Evolutionary conservation across 2,113 vertebrate genomes (phyloP).

Genomic region (Pituophis catenifer): DNA sequence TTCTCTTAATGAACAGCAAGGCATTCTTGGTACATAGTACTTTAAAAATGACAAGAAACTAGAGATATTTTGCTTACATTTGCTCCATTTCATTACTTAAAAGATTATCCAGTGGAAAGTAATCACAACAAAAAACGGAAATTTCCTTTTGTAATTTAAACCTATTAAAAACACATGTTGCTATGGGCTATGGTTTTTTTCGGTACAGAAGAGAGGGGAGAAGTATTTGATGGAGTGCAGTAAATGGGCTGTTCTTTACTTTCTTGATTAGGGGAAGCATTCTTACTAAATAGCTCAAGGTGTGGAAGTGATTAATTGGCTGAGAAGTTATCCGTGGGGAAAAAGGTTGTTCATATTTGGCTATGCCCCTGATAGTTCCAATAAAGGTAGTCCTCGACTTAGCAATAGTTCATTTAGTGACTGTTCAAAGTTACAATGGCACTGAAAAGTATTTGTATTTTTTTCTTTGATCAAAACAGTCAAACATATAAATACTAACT

Average conservation of each 20-base stretch:
- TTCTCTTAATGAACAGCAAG: conserved; percentile 30
- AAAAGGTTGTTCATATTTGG: background rate
- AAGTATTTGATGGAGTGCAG: background rate
- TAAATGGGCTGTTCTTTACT: background rate
- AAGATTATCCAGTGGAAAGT: background rate
- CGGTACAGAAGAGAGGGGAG: background rate
- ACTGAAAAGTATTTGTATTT: too few relatives aligned
- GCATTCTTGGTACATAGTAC: background rate
- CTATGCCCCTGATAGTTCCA: background rate
- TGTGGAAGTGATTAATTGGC: background rate
- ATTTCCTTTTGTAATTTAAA: background rate
- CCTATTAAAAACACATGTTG: background rate
- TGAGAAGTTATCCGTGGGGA: background rate
- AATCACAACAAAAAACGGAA: background rate
- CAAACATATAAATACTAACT: too few relatives aligned
- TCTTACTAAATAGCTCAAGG: background rate
- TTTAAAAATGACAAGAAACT: background rate
- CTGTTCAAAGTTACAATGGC: too few relatives aligned
- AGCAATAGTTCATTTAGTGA: too few relatives aligned
- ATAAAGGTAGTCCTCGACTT: too few relatives aligned
- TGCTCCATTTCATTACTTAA: background rate
- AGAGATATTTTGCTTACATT: background rate
- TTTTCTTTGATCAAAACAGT: too few relatives aligned
- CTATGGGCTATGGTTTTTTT: background rate
- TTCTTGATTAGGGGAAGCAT: background rate